These are phyloP conservation scores for Caenorhabditis sp. DNA, from an alignment of 2,888 invertebrate genomes.

Conservation along the genomic window DNA sequence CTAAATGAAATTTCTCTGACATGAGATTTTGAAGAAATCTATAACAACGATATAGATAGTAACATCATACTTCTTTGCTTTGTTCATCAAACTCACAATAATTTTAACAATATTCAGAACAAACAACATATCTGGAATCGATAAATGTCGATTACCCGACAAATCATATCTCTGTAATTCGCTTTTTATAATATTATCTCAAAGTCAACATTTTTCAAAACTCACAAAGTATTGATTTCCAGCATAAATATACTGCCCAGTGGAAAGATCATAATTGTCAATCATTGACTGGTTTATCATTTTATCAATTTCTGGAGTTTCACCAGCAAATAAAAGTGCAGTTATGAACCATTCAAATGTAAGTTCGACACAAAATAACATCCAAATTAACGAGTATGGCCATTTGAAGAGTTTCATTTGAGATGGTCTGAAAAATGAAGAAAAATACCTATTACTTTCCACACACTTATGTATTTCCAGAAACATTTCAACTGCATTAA, in stretches of 20 bases:
- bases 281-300: conserved; percentile 27
- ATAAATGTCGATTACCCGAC: conserved; percentile 9
- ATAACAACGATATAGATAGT: too few species aligned
- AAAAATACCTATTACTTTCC: not conserved
- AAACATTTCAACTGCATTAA: too few species aligned
- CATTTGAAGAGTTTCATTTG: conserved; percentile 31
- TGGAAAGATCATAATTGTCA: conserved; percentile 17
- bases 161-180: conserved; percentile 8
- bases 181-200: too few species aligned
- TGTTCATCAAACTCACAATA: conserved; percentile 27
- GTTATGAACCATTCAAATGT: conserved; percentile 37
- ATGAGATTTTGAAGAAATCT: not conserved
- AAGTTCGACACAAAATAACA: conserved; percentile 26
- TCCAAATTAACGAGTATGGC: conserved; percentile 25
- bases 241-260: conserved; percentile 29
- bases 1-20: too few species aligned
- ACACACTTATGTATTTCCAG: not conserved
- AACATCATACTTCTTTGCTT: too few species aligned
- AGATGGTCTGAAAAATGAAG: conserved; percentile 16
- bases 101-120: conserved; percentile 26
- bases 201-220: not conserved
- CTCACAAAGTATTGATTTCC: conserved; percentile 25
- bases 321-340: conserved; percentile 20
- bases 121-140: conserved; percentile 20
- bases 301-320: conserved; percentile 19